Base-by-base conservation (phyloP, 1,140 invertebrate species). In the Contarinia nasturtii region DNA sequence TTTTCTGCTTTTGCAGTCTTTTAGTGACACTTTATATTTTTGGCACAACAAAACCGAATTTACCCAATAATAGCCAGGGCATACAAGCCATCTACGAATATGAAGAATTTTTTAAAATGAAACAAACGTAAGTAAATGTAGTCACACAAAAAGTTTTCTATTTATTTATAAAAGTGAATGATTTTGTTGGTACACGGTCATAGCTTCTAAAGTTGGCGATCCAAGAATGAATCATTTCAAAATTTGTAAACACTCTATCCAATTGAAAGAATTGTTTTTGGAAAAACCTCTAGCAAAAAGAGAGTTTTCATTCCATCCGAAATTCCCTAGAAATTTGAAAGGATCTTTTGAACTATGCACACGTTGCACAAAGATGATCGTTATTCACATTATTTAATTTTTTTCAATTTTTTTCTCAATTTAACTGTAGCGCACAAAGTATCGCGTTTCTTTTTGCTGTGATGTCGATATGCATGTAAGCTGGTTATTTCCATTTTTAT, bases 391-490 rank as follows among this genome's bases (percentile, higher is more conserved):
- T 33, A 33, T 33, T 27, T 45, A 10, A n/a, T 45, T 15, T 46
- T 18, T 37, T 46, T 46, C 17, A 38, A 33, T 38, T 19, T 22
- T 46, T 37, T n/a, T 37, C 10, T 15, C 1, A 33, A 17, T 45
- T 15, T 27, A 12, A 21, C 7, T 44, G 7, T 44, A 47, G 46
- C 19, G 33, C 38, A 20, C 21, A 42, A 33, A 47, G 46, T 27
- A 41, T 37, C 12, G 46, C 46, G 14, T 47, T 40, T 21, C 34
- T 47, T 12, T 40, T 19, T 27, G n/a, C 40, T 14, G 33, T 47
- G 15, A 47, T 47, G 46, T 41, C 46, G 41, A 17, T 47, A 15
- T 41, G 40, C 41, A 41, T 36, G n/a, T n/a, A n/a, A n/a, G n/a
- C n/a, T n/a, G n/a, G n/a, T n/a, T n/a, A n/a, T n/a, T n/a, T n/a